These are phyloP conservation scores for Dolichotis patagonum DNA, from an alignment of 2,113 vertebrate genomes.

Conservation along the genomic window DNA sequence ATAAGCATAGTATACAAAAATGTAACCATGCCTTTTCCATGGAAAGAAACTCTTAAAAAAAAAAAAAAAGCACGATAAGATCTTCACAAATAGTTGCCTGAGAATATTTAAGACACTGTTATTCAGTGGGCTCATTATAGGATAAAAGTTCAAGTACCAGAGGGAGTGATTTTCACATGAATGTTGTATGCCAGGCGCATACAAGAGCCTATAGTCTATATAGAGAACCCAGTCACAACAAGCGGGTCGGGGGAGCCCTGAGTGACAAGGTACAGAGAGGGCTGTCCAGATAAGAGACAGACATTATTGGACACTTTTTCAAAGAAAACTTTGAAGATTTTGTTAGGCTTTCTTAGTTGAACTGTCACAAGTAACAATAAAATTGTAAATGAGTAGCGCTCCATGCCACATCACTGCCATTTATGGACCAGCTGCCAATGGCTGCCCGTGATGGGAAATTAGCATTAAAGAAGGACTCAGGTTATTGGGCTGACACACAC, in stretches of 20 bases:
- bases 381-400: conserved; percentile 67
- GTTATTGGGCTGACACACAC: background rate
- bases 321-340: conserved; percentile 79
- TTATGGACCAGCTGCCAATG: conserved; percentile 54
- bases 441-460: conserved; percentile 12
- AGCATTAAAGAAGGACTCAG: conserved; percentile 50
- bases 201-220: conserved; percentile 9
- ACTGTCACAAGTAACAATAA: conserved; percentile 70
- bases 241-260: conserved; percentile 35
- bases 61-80: conserved; percentile 16
- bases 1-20: conserved; percentile 56
- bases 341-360: conserved; percentile 67
- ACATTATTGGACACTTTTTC: conserved; percentile 56
- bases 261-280: conserved; percentile 65
- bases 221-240: conserved; percentile 24
- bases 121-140: conserved; percentile 32
- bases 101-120: conserved; percentile 54
- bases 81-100: conserved; percentile 44
- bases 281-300: conserved; percentile 65
- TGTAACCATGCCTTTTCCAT: conserved; percentile 19
- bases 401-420: background rate
- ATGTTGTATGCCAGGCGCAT: conserved; percentile 59
- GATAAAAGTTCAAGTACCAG: conserved; percentile 60
- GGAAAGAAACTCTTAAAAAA: background rate
- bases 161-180: conserved; percentile 77